Percentiles rank a stretch among this genome's conserved stretches.
These are phyloP conservation scores for Drosophila baimaii DNA, from an alignment of 1,140 invertebrate genomes.

Conservation along the genomic window DNA sequence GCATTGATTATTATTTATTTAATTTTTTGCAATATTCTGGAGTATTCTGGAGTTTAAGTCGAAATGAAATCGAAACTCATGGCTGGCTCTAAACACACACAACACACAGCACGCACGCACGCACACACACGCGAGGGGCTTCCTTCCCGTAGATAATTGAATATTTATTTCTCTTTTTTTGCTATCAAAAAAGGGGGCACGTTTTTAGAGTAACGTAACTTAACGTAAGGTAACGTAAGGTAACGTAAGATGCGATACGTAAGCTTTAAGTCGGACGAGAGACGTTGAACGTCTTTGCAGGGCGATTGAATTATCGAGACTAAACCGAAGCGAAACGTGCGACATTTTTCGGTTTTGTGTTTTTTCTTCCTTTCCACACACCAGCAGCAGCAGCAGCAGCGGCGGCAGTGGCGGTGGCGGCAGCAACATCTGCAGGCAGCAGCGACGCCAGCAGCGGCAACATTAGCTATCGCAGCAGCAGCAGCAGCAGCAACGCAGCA, in stretches of 20 bases:
- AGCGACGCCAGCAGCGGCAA: slow-evolving; percentile 25
- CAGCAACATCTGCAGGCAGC: slow-evolving; percentile 23
- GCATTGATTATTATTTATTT: not conserved
- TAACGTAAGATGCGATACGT: slow-evolving; percentile 27
- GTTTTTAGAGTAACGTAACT: not conserved
- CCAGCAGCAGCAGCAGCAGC: slow-evolving; percentile 26
- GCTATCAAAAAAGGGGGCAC: slow-evolving; percentile 20
- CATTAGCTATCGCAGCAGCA: slow-evolving; percentile 21
- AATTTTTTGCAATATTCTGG: slow-evolving; percentile 8
- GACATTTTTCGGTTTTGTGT: slow-evolving; percentile 79
- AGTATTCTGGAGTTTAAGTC: slow-evolving; percentile 19
- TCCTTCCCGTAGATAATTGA: slow-evolving; percentile 43
- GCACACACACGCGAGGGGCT: slow-evolving; percentile 45
- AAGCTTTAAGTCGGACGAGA: slow-evolving; percentile 18
- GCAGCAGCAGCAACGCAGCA: slow-evolving; percentile 19
- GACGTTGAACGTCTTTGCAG: slow-evolving; percentile 76
- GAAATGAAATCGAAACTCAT: slow-evolving; percentile 36
- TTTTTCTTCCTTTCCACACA: slow-evolving; percentile 67
- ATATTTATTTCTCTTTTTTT: slow-evolving; percentile 2
- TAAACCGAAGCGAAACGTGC: slow-evolving; percentile 80
- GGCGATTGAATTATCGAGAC: slow-evolving; percentile 82
- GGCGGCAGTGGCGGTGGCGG: slow-evolving; percentile 19
- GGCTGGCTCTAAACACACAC: slow-evolving; percentile 11
- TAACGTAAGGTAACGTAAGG: not conserved
- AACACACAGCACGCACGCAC: slow-evolving; percentile 14